These are phyloP conservation scores for Cyprinodon diabolis DNA, from an alignment of 2,797 vertebrate species.

Conservation along the genomic window DNA sequence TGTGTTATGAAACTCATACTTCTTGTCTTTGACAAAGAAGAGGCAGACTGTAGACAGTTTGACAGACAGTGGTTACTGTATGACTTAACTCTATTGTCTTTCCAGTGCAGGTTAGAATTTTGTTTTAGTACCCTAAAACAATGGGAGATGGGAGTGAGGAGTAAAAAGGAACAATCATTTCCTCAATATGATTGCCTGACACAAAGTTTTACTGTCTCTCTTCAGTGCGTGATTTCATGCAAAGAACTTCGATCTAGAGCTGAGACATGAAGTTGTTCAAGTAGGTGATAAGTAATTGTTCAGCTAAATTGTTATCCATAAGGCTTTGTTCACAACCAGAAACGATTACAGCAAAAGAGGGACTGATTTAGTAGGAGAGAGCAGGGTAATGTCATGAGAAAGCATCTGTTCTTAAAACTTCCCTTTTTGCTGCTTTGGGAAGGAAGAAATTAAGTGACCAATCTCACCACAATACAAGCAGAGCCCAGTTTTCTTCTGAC, in stretches of 20 bases:
- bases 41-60: neutral
- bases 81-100: neutral
- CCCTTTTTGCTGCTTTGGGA: neutral
- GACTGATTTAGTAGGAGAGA: neutral
- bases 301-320: too few relatives aligned
- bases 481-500: neutral
- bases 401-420: too few relatives aligned
- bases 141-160: neutral
- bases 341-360: neutral
- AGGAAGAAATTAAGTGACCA: neutral
- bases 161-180: neutral
- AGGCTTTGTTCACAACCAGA: neutral
- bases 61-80: neutral
- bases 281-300: too few relatives aligned
- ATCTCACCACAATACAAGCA: neutral
- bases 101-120: neutral
- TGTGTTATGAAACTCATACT: too few relatives aligned
- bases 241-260: too few relatives aligned
- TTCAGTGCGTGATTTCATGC: neutral
- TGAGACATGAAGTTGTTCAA: too few relatives aligned
- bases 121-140: neutral
- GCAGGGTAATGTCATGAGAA: neutral
- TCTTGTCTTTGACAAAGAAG: too few relatives aligned
- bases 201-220: neutral
- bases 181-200: neutral